Evolutionary conservation across 2,888 invertebrate species (phyloP).

Genomic region (Lamproptera curius): DNA sequence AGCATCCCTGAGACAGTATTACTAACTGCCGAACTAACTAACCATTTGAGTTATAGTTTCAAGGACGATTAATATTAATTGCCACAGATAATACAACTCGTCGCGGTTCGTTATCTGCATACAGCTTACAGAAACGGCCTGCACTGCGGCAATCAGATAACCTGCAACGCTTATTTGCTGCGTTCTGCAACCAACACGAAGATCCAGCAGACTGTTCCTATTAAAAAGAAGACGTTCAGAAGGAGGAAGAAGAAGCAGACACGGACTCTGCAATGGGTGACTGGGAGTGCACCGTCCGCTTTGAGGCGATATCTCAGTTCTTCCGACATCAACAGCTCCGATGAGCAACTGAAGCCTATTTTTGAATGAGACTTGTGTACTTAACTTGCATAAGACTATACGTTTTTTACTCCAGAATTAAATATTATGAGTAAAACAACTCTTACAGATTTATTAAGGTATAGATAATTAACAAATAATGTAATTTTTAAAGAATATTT

Average conservation of each 20-base stretch:
- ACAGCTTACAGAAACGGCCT: constrained; percentile 65
- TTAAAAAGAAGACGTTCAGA: constrained; percentile 40
- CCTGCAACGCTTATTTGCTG: constrained; percentile 58
- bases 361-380: constrained; percentile 51
- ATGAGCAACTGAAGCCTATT: constrained; percentile 62
- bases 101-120: constrained; percentile 63
- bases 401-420: neutral
- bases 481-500: too few relatives aligned
- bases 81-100: constrained; percentile 60
- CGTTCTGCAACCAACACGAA: constrained; percentile 53
- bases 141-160: constrained; percentile 57
- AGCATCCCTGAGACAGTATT: too few relatives aligned
- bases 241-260: constrained; percentile 42
- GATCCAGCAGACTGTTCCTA: constrained; percentile 25
- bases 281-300: constrained; percentile 40
- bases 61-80: too few relatives aligned
- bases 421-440: neutral
- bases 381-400: neutral
- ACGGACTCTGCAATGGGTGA: constrained; percentile 60
- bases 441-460: too few relatives aligned
- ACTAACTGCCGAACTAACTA: too few relatives aligned
- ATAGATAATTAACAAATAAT: too few relatives aligned
- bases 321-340: constrained; percentile 55
- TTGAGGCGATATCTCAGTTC: constrained; percentile 42
- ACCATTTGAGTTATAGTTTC: too few relatives aligned